Base-by-base conservation (phyloP, 2,113 vertebrate genomes). In the Paraplagusia blochii region DNA sequence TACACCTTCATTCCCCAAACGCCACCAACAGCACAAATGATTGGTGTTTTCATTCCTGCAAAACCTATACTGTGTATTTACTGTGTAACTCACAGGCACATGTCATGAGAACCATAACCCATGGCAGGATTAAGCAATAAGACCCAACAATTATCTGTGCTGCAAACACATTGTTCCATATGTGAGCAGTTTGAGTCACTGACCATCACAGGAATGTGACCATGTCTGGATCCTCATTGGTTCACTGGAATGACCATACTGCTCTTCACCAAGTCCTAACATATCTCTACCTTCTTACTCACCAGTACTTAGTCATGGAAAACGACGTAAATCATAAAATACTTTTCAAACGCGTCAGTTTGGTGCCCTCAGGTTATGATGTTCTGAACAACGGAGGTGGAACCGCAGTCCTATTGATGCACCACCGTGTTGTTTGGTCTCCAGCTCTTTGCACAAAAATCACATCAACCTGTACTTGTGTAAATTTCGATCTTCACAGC, bases 121-220 rank as follows among this genome's bases (percentile, higher is more conserved):
- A 45, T 7, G 6, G 51, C 49, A 68, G 63, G 58, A 79, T 82
- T 79, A 77, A 9, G 53, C 64, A 75, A 60, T 44, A 77, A 73
- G 12, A 85, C 69, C 72, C 54, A 48, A 66, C 52, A 82, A 85
- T 85, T 79, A 81, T 61, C 48, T 46, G 38, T 13, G 9, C 38
- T 55, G 9, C 49, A 72, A 73, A 73, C 66, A 76, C 0, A 10
- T 39, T 53, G 62, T 70, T 75, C 63, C 49, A 14, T 11, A 18
- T 48, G 11, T 14, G 10, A 83, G 48, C 34, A 11, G 29, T 64
- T 75, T 79, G 72, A 82, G 29, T 83, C 76, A 80, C 47, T 44
- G 35, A 63, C 59, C 5, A 46, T 53, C 66, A 46, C 67, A 77
- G 74, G 59, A 65, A 69, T 67, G 68, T 45, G 53, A 40, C 52